Conservation (phyloP, 2,888 invertebrate genomes). For the Cremastobaeus sp. region DNA sequence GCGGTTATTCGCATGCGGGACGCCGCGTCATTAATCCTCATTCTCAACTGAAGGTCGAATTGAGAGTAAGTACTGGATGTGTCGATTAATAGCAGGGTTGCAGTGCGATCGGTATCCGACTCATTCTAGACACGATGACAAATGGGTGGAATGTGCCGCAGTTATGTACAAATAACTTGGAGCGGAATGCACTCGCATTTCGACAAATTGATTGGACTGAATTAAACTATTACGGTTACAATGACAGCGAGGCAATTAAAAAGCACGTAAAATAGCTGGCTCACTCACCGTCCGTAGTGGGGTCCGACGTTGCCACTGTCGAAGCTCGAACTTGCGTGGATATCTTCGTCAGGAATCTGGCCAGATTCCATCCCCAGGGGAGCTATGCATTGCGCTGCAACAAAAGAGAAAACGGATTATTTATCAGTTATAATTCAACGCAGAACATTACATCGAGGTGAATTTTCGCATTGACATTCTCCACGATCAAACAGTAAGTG, state of each 20-base stretch:
- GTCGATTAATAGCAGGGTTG: constrained; percentile 68
- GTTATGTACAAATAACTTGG: constrained; percentile 27
- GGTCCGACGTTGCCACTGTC: constrained; percentile 92
- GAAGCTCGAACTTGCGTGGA: constrained; percentile 91
- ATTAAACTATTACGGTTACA: too few relatives aligned
- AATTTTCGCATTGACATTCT: too few relatives aligned
- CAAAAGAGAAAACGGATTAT: constrained; percentile 63
- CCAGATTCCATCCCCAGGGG: constrained; percentile 93
- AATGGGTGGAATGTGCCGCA: constrained; percentile 52
- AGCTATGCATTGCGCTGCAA: constrained; percentile 88
- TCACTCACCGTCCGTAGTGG: constrained; percentile 88
- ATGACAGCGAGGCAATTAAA: too few relatives aligned
- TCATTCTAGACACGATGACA: constrained; percentile 63
- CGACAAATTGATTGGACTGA: neutral
- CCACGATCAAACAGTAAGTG: neutral
- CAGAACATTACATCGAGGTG: too few relatives aligned
- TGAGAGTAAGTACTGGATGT: constrained; percentile 69
- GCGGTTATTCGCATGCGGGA: constrained; percentile 69
- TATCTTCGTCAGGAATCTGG: constrained; percentile 87
- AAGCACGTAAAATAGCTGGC: neutral
- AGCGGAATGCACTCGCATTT: too few relatives aligned
- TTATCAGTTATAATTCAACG: too few relatives aligned
- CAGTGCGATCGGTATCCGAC: constrained; percentile 62
- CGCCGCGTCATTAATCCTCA: constrained; percentile 74
- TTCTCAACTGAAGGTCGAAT: constrained; percentile 72